Evolutionary conservation across 2,888 invertebrate species (phyloP), one percentile per base, ranked within the genome.

Genomic region (Epicampocera succincta): DNA sequence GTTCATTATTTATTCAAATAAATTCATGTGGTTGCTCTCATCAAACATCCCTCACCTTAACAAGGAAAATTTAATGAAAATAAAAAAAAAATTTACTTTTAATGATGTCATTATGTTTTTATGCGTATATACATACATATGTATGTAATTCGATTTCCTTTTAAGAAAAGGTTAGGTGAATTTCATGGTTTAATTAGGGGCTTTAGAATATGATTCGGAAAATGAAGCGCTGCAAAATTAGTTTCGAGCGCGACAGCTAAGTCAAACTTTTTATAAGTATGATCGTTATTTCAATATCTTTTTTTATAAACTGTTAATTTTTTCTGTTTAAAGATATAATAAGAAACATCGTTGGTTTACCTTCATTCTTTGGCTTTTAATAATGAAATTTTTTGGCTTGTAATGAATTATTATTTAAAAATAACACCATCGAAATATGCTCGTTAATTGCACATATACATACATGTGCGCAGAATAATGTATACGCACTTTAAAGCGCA

Each of bases 1-100:
- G 19, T 33, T 19, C 11, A 29, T 63, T 2, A 74, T 58, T 58
- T 44, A 17, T 66, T 38, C 21, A 46, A 48, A 17, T 17, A 29
- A 21, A 29, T 38, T n/a, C 58, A 48, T 65, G 25, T 42, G 56
- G 3, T 50, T 13, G 15, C 52, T n/a, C n/a, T n/a, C n/a, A 33
- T 9, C 60, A 68, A 73, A 65, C 46, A 79, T 58, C 72, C 66
- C 83, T 80, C 80, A 83, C 80, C 78, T 71, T 68, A 58, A 33
- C 80, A 72, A 33, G 72, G 72, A 56, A 63, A 52, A 52, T 12
- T 19, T n/a, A 29, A 52, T 3, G 56, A 33, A 33, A 29, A 40
- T 50, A 21, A 38, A n/a, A 33, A 33, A 9, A 8, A 8, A 33
- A 33, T 56, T 56, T 21, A 38, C 56, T 21, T 25, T 21, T 21